Percentiles rank a stretch among this genome's conserved stretches.
These are phyloP conservation scores for Meliscaeva auricollis DNA, from an alignment of 2,888 invertebrate genomes.

Conservation along the genomic window DNA sequence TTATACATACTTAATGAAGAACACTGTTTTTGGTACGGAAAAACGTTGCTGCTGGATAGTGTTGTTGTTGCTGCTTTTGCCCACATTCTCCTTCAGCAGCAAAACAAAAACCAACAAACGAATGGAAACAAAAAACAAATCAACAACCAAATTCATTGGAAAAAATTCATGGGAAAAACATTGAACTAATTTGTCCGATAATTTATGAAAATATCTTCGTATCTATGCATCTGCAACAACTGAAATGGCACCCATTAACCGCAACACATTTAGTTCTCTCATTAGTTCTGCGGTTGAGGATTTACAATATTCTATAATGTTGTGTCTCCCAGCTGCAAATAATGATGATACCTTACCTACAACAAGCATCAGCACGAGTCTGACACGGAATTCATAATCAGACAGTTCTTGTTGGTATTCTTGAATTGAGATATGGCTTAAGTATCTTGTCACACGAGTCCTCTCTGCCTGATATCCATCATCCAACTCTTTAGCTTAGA, in stretches of 20 bases:
- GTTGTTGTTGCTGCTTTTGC: conserved; percentile 26
- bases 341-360: no score
- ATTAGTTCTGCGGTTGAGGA: conserved; percentile 51
- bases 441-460: conserved; percentile 53
- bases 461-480: neutral
- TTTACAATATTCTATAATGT: neutral
- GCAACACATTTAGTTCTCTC: conserved; percentile 66
- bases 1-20: conserved; percentile 67
- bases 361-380: conserved; percentile 60
- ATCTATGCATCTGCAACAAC: conserved; percentile 60
- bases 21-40: conserved; percentile 71
- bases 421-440: conserved; percentile 61
- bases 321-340: neutral
- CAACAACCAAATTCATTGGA: conserved; percentile 70
- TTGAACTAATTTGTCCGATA: conserved; percentile 73
- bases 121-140: conserved; percentile 15
- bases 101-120: conserved; percentile 9
- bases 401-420: conserved; percentile 4
- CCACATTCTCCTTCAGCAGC: conserved; percentile 44
- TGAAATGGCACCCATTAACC: conserved; percentile 69
- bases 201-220: conserved; percentile 73
- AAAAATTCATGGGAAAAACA: conserved; percentile 74
- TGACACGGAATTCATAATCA: conserved; percentile 60
- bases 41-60: conserved; percentile 10
- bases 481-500: conserved; percentile 8